Conservation (phyloP, 2,113 vertebrate species). For the Bagarius yarrelli region DNA sequence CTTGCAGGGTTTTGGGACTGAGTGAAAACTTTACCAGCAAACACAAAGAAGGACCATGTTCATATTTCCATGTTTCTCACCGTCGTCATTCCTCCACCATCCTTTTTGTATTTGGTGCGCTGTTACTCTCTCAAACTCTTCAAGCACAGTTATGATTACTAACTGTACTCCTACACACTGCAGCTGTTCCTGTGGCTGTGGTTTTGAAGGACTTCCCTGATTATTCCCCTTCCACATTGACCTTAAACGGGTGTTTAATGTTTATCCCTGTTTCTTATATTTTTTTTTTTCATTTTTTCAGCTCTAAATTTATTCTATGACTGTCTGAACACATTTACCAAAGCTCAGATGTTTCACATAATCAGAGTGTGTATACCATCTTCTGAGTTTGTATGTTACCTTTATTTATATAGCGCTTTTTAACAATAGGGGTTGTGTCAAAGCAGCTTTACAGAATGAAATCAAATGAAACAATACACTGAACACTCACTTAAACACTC, state of each 20-base stretch:
- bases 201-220: constrained; percentile 11
- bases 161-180: constrained; percentile 9
- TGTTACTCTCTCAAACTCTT: constrained; percentile 53
- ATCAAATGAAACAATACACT: too few relatives aligned
- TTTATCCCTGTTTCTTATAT: background rate
- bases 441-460: too few relatives aligned
- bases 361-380: background rate
- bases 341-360: constrained; percentile 5
- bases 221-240: background rate
- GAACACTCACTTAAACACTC: too few relatives aligned
- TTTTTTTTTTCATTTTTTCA: background rate
- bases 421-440: too few relatives aligned
- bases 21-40: constrained; percentile 9
- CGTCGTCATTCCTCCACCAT: constrained; percentile 25
- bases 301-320: background rate
- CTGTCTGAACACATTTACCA: background rate
- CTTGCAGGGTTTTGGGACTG: background rate
- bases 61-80: constrained; percentile 32
- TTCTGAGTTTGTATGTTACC: too few relatives aligned
- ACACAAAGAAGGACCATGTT: constrained; percentile 11
- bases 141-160: constrained; percentile 49
- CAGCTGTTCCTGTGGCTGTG: constrained; percentile 40
- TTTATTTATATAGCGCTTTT: too few relatives aligned
- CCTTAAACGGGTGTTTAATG: background rate
- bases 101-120: constrained; percentile 46